Evolutionary conservation across 2,888 invertebrate genomes (phyloP).

Genomic region (Chesias legatella): DNA sequence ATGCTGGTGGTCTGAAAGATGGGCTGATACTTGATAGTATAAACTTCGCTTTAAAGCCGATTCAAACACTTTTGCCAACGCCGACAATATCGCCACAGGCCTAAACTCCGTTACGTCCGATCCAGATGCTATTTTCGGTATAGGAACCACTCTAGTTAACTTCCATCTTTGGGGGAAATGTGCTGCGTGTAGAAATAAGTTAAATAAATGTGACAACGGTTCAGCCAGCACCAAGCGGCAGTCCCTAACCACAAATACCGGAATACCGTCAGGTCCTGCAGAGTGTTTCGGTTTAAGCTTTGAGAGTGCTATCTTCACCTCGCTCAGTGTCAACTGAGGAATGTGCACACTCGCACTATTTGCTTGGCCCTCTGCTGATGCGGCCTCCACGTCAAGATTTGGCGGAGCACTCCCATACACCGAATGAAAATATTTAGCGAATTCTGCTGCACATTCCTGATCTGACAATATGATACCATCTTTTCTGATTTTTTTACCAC

Average conservation of each 20-base stretch:
- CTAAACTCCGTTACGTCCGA: constrained; percentile 6
- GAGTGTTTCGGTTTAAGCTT: too few relatives aligned
- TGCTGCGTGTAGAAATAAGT: neutral
- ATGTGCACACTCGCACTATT: too few relatives aligned
- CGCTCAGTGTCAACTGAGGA: too few relatives aligned
- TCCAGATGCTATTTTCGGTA: neutral
- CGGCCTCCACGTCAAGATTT: too few relatives aligned
- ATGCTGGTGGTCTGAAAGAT: constrained; percentile 4
- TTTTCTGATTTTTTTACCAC: neutral
- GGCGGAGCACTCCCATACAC: too few relatives aligned
- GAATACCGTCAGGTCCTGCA: too few relatives aligned
- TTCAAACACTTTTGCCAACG: constrained; percentile 16
- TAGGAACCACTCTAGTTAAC: neutral
- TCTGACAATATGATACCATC: too few relatives aligned
- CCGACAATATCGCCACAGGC: constrained; percentile 18
- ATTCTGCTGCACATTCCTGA: too few relatives aligned
- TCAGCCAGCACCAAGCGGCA: neutral
- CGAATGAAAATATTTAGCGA: too few relatives aligned
- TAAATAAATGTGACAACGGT: neutral
- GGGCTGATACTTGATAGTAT: neutral
- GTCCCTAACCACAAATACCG: neutral
- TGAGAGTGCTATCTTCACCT: too few relatives aligned
- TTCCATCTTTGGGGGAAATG: constrained; percentile 1
- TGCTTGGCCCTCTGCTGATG: too few relatives aligned
- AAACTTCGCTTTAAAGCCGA: constrained; percentile 2